Evolutionary conservation across 1,140 invertebrate genomes (phyloP).

Genomic region (Oryzaephilus surinamensis): DNA sequence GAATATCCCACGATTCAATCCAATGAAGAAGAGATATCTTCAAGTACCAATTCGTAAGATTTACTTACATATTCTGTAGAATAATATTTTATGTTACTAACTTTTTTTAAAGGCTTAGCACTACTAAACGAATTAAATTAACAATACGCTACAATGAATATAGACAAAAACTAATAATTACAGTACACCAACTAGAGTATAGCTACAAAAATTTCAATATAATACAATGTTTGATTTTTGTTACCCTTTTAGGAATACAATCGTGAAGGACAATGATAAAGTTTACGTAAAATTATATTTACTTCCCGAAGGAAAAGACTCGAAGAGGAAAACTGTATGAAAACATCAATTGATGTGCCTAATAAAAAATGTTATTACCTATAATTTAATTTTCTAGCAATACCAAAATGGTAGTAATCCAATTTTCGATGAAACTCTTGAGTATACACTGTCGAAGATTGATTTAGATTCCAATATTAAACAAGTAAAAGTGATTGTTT

Average conservation of each 20-base stretch:
- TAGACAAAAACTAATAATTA: slow-evolving; percentile 66
- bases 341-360: neutral
- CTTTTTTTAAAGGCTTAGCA: no score
- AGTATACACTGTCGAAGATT: slow-evolving; percentile 65
- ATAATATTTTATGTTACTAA: no score
- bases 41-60: no score
- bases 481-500: slow-evolving; percentile 16
- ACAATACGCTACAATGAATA: slow-evolving; percentile 73
- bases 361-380: neutral
- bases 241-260: no score
- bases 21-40: no score
- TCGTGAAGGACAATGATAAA: no score
- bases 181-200: slow-evolving; percentile 84
- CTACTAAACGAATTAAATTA: slow-evolving; percentile 51
- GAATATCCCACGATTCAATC: no score
- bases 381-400: no score
- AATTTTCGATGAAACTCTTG: slow-evolving; percentile 80
- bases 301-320: slow-evolving; percentile 73
- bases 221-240: no score
- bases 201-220: no score
- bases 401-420: no score
- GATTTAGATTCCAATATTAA: slow-evolving; percentile 45
- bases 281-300: slow-evolving; percentile 90
- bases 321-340: slow-evolving; percentile 74
- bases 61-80: no score